Evolutionary conservation across 2,888 invertebrate species (phyloP).

Genomic region (Serripes groenlandicus): DNA sequence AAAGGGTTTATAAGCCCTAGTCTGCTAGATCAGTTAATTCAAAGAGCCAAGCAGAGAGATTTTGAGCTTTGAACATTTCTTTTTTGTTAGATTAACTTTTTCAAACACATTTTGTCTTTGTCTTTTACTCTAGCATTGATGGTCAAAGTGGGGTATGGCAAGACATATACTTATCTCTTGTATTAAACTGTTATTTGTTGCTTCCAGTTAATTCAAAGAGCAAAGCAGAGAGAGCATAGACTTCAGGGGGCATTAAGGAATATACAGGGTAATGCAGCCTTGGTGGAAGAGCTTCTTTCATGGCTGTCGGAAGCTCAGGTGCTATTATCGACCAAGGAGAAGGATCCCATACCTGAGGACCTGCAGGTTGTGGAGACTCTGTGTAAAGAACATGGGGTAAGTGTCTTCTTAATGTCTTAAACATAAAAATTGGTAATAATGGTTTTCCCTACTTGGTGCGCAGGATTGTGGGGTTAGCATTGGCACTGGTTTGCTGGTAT

Average conservation of each 20-base stretch:
- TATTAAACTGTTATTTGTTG: no score
- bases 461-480: no score
- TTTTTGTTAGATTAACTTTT: no score
- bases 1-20: no score
- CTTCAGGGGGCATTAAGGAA: conserved; percentile 83
- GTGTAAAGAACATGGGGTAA: conserved; percentile 82
- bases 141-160: no score
- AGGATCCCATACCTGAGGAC: conserved; percentile 85
- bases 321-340: conserved; percentile 84
- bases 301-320: conserved; percentile 86
- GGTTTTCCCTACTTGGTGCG: no score
- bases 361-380: conserved; percentile 84
- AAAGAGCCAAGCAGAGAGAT: background rate
- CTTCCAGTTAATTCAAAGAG: conserved; percentile 73
- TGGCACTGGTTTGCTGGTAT: no score
- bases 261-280: conserved; percentile 84
- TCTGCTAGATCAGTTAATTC: background rate
- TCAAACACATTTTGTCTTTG: no score
- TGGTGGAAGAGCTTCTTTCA: conserved; percentile 84
- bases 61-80: no score
- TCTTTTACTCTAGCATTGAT: no score
- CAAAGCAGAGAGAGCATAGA: conserved; percentile 79
- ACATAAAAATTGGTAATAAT: no score
- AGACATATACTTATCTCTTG: no score
- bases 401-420: conserved; percentile 71